Base-by-base conservation (phyloP, 2,888 invertebrate genomes). In the Poecilobothrus nobilitatus region DNA sequence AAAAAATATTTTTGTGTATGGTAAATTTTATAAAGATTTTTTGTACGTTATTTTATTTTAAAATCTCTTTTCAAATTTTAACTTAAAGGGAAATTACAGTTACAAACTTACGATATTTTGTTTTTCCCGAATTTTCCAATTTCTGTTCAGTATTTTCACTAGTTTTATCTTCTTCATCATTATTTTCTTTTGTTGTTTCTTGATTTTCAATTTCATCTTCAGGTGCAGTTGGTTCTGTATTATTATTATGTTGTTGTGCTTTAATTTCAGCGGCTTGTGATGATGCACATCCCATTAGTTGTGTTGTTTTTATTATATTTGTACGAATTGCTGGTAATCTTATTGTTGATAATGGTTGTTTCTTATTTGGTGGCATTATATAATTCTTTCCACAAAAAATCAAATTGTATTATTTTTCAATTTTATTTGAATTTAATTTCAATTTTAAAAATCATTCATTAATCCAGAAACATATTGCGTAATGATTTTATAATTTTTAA, bases 261-360 rank as follows among this genome's bases (percentile, higher is more conserved):
- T 53, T 53, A 18, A 53, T 53, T 53, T 53, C 27, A 63, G 71
- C 70, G 15, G 69, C 70, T 66, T 74, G 73, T 9, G 75, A 74
- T n/a, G 75, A 73, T 66, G 74, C 72, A 69, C 75, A 75, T 21
- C 75, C 75, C 75, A 75, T 75, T 69, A 69, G 73, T 66, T 68
- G 62, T 66, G 70, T 71, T 61, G 67, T 6, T 53, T 53, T 53
- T 53, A 15, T 18, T 18, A 15, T 18, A 53, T 53, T 53, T 18
- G 9, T 53, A 18, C 15, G 15, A 18, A 53, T 53, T 53, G 53
- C 53, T 18, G 53, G 53, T 53, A 53, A 53, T 53, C 18, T 53
- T 18, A 53, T 53, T 12, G 12, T 12, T 53, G n/a, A 53, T 53
- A 53, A 53, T 53, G 53, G 6, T 27, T 27, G 27, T 53, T 53